Conservation (phyloP, 2,888 invertebrate genomes). For the Panzeria rudis region DNA sequence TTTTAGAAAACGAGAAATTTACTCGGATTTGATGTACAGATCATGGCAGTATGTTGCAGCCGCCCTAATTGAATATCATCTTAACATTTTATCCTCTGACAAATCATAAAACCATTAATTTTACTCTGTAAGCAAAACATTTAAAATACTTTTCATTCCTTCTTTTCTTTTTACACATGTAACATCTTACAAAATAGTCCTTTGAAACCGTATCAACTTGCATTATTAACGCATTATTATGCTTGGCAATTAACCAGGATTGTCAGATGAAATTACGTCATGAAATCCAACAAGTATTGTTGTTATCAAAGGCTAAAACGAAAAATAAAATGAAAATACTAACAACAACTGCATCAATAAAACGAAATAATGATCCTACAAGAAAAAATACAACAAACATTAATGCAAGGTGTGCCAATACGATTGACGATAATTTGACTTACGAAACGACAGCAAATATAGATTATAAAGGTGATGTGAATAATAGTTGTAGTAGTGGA, state of each 20-base stretch:
- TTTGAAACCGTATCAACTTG: constrained; percentile 82
- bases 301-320: constrained; percentile 70
- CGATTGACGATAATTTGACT: constrained; percentile 5
- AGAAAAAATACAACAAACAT: neutral
- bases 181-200: constrained; percentile 74
- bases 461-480: constrained; percentile 15
- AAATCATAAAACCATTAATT: no score
- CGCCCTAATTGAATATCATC: no score
- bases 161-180: neutral
- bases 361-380: constrained; percentile 40
- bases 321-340: constrained; percentile 22
- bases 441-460: constrained; percentile 8
- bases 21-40: no score
- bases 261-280: constrained; percentile 79
- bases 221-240: constrained; percentile 79
- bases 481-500: neutral
- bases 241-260: constrained; percentile 79
- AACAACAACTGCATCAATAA: constrained; percentile 37
- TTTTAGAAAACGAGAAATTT: no score
- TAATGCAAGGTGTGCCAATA: constrained; percentile 1
- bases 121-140: no score
- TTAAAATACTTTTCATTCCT: no score
- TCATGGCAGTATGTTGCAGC: no score
- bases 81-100: no score
- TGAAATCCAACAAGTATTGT: constrained; percentile 76